Base-by-base conservation (phyloP, 2,797 vertebrate species). In the Acestrorhynchus altus region DNA sequence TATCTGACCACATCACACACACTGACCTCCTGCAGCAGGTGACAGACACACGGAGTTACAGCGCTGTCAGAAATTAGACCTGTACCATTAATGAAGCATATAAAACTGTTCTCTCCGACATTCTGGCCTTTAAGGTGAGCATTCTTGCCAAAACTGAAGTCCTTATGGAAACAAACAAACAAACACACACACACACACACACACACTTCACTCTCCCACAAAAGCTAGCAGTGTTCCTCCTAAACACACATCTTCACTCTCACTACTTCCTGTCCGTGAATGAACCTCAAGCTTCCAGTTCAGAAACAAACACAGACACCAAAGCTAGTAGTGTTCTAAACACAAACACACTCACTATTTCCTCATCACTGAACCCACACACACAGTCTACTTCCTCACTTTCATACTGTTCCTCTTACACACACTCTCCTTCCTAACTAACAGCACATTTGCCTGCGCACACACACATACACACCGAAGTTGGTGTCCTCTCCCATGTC, bases 401-500 rank as follows among this genome's bases (percentile, higher is more conserved):
- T 7, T 18, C 28, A 7, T 13, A 35, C 15, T 39, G 13, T 63
- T 40, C 28, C 26, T 61, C 26, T 6, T 11, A 18, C 28, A 35
- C 59, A 26, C 9, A 6, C 54, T 28, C 22, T 35, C 31, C 31
- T 35, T 35, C 6, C 31, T 16, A 16, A 47, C 46, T 46, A 2
- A 46, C 12, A 46, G 15, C 12, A 46, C 12, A 52, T 6, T 9
- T 52, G 15, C 42, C 4, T 12, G 15, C 11, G 24, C 57, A 40
- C 40, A 9, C 11, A 54, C 44, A 51, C 40, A 40, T 11, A n/a
- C 8, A 5, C 44, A 84, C 83, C 83, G 40, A 99, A 99, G 89
- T 96, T 97, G 79, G 93, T 96, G 44, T 96, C 94, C 0, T 94
- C 91, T 0, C 97, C 96, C 88, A 99, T 93, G 70, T 96, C 95